Percentiles rank a stretch among this genome's conserved stretches.
Evolutionary conservation across 2,888 invertebrate genomes (phyloP).

Genomic region (Parascotia fuliginaria): DNA sequence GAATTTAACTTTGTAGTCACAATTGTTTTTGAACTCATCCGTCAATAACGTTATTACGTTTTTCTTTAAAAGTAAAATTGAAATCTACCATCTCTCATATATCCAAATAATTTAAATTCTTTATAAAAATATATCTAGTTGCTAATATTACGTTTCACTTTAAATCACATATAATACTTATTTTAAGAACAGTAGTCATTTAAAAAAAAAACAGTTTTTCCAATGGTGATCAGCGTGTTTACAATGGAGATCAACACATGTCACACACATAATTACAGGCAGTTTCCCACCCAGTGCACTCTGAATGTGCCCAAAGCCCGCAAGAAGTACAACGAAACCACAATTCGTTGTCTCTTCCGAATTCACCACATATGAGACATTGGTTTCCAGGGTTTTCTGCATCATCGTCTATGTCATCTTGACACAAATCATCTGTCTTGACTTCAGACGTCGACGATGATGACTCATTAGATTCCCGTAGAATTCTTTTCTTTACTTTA

Average conservation of each 20-base stretch:
- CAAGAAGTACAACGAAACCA: slow-evolving; percentile 28
- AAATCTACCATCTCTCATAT: too few species aligned
- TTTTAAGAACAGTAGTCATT: too few species aligned
- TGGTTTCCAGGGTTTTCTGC: slow-evolving; percentile 24
- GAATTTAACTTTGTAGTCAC: too few species aligned
- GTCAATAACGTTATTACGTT: too few species aligned
- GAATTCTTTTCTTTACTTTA: slow-evolving; percentile 21
- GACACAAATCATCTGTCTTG: too few species aligned
- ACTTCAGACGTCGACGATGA: slow-evolving; percentile 17
- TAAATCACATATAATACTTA: too few species aligned
- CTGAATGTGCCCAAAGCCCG: slow-evolving; percentile 24
- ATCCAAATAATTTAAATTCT: too few species aligned
- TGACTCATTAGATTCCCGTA: slow-evolving; percentile 21
- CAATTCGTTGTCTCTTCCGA: slow-evolving; percentile 23
- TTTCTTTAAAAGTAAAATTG: too few species aligned
- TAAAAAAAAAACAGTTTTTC: slow-evolving; percentile 16
- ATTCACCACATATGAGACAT: slow-evolving; percentile 19
- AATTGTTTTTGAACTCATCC: too few species aligned
- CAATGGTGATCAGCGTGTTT: slow-evolving; percentile 15
- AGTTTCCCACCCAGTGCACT: slow-evolving; percentile 29
- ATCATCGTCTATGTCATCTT: slow-evolving; percentile 23
- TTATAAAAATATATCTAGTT: too few species aligned
- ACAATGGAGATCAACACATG: slow-evolving; percentile 9
- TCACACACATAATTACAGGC: slow-evolving; percentile 26
- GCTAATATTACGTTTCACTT: too few species aligned